Base-by-base conservation (phyloP, 64 coral and sea anemone species). In the Porites lutea region DNA sequence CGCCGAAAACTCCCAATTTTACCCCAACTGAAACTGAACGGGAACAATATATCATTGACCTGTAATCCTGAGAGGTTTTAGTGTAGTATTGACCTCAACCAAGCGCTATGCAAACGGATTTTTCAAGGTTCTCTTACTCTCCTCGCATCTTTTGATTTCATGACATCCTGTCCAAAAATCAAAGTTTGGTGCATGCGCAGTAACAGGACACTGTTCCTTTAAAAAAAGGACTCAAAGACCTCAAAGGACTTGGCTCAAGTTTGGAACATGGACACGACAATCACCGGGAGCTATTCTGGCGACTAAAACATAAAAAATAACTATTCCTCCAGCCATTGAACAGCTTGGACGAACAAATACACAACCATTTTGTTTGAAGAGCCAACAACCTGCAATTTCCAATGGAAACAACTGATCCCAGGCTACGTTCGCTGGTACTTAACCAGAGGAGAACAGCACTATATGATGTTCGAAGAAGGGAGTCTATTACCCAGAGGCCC, bases 231-330 rank as follows among this genome's bases (percentile, higher is more conserved):
- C 19, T 81, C 88, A 44, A 20, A 70, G 8, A 8, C 82, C 61
- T 90, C 63, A 57, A 51, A 73, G 20, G 72, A 92, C 50, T 13
- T 92, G 19, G 69, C 79, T 65, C 72, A 69, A 48, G 44, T 92
- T 20, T 85, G 90, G 90, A 74, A 84, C 37, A 18, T 92, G 9
- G 72, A 92, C 37, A 48, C 9, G 13, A 75, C 68, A 44, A 45
- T 92, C 19, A 65, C 6, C 0, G 90, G 71, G 7, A 86, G 48
- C 72, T 92, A 92, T 80, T 53, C 15, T 22, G 82, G 86, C n/a
- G 90, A 92, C 73, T 86, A 92, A n/a, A 43, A 87, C 54, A 86
- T 92, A n/a, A 75, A 49, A 60, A 92, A 92, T 61, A 67, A 58
- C 45, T 86, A 67, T 86, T n/a, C 61, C 21, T 43, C 74, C 21